Conservation (phyloP, 2,888 invertebrate genomes). For the Cryptophagus acutangulus region DNA sequence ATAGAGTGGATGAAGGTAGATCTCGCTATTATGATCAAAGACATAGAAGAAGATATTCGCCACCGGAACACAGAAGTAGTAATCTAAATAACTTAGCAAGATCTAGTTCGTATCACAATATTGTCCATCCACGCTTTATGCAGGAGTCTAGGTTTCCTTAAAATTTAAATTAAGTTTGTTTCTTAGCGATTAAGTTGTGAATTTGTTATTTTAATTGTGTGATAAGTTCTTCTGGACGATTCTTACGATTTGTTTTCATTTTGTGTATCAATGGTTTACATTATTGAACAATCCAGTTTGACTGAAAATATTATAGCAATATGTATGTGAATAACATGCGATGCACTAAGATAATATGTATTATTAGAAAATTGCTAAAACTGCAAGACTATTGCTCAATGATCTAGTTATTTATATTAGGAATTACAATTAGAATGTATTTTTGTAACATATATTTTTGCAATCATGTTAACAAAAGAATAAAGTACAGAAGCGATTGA, state of each 20-base stretch:
- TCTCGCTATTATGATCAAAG: conserved; percentile 47
- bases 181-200: background rate
- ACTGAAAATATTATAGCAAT: background rate
- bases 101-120: conserved; percentile 61
- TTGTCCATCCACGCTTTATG: conserved; percentile 59
- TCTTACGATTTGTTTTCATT: background rate
- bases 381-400: background rate
- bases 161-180: conserved; percentile 3
- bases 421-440: background rate
- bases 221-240: background rate
- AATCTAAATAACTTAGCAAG: conserved; percentile 30
- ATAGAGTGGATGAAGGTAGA: conserved; percentile 44
- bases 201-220: too few species aligned
- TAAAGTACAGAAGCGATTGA: too few species aligned
- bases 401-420: conserved; percentile 6
- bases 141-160: conserved; percentile 61
- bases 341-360: background rate
- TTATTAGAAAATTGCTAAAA: conserved; percentile 1
- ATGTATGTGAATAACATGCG: too few species aligned
- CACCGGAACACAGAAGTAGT: conserved; percentile 46
- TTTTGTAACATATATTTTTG: conserved; percentile 6
- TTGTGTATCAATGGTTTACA: too few species aligned
- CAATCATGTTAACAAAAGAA: background rate
- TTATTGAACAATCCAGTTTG: conserved; percentile 1
- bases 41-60: conserved; percentile 48